Evolutionary conservation across 2,888 invertebrate genomes (phyloP), one percentile per base, ranked within the genome.

Genomic region (Nebria brevicollis): DNA sequence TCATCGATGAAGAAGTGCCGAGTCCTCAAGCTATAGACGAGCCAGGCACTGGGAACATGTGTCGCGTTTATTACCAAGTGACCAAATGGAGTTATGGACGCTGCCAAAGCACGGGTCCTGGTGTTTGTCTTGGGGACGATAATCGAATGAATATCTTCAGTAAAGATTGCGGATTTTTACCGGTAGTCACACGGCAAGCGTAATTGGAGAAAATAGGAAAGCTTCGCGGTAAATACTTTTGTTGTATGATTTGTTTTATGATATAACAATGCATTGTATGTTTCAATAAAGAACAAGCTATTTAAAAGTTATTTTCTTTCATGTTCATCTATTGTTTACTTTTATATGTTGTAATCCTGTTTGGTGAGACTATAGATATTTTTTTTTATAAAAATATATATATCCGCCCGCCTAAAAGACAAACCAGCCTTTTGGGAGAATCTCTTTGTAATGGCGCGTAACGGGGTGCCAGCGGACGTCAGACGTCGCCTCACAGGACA

Each of bases 131-230:
- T 4, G 66, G 66, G 13, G 79, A 79, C 11, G 79, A 79, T 26
- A 79, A 79, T 74, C 41, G 79, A 13, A 79, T 79, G 68, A 79
- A 79, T 15, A 79, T 79, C 20, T 79, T 79, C 70, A 79, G 79
- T 66, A 79, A 79, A 15, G 79, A 79, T 43, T 79, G 79, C 26
- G 79, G 79, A 25, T 75, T 75, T 25, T 20, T 68, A 13, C 79
- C 79, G 26, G 26, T 54, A 8, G 34, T 64, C 34, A 13, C 68
- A 11, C 26, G 25, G 15, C 70, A 34, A 20, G 25, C 13, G 25
- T 26, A 70, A 70, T 70, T 11, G 15, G 25, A 25, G n/a, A 8
- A 70, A 26, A 34, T 15, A 65, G 20, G 20, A 26, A 34, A 34
- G 34, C 65, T 20, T n/a, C 26, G 25, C 26, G 70, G 25, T 26